Evolutionary conservation across 1,140 invertebrate genomes (phyloP).

Genomic region (Drosophila saltans): DNA sequence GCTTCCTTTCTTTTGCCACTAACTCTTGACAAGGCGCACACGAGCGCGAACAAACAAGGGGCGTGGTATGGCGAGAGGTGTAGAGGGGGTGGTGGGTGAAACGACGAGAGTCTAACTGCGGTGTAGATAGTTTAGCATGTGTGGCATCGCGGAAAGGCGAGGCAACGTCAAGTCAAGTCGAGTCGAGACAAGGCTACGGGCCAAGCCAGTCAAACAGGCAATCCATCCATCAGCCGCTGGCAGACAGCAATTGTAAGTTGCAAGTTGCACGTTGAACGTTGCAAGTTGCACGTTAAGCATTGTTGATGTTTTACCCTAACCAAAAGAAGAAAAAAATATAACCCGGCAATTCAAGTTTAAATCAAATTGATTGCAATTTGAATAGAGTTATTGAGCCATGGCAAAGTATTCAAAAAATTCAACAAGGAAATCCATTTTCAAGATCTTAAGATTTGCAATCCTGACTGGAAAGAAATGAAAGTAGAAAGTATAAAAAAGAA

Average conservation of each 20-base stretch:
- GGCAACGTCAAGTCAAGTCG: conserved; percentile 23
- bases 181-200: conserved; percentile 35
- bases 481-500: too few species aligned
- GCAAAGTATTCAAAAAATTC: too few species aligned
- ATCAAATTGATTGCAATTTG: too few species aligned
- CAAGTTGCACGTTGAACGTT: conserved; percentile 62
- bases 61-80: conserved; percentile 42
- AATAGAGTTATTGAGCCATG: too few species aligned
- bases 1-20: background rate
- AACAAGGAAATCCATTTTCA: too few species aligned
- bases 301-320: conserved; percentile 52
- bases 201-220: conserved; percentile 71
- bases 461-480: too few species aligned
- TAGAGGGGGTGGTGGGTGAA: background rate
- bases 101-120: conserved; percentile 19
- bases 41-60: conserved; percentile 75
- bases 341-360: too few species aligned
- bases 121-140: conserved; percentile 74
- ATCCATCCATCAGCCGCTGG: conserved; percentile 77
- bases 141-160: conserved; percentile 63
- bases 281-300: conserved; percentile 36
- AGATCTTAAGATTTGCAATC: too few species aligned
- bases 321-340: background rate
- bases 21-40: conserved; percentile 63
- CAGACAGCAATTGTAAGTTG: conserved; percentile 76